Conservation (phyloP, 2,797 vertebrate genomes). For the Amniataba percoides region DNA sequence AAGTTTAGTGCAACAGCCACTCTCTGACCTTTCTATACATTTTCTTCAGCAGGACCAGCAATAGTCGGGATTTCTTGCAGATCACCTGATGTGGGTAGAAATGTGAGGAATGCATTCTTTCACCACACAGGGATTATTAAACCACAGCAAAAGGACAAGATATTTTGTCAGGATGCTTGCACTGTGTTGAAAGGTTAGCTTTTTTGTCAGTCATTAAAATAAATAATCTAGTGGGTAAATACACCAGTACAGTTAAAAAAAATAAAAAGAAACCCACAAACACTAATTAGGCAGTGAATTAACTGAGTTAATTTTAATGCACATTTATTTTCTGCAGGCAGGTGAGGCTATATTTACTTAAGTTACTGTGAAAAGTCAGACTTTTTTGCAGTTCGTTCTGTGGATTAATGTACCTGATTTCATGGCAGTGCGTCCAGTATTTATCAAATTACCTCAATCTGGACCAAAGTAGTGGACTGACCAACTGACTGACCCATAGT, state of each 20-base stretch:
- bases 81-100: not conserved
- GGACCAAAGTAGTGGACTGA: not conserved
- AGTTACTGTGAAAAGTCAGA: not conserved
- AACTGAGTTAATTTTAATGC: not conserved
- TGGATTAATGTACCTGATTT: not conserved
- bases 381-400: not conserved
- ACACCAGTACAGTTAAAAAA: no score
- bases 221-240: no score
- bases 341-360: not conserved
- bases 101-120: slow-evolving; percentile 1
- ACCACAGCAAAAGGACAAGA: not conserved
- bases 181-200: not conserved
- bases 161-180: not conserved
- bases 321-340: no score
- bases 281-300: not conserved
- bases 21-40: slow-evolving; percentile 48
- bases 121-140: not conserved
- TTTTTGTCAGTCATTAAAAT: not conserved
- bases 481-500: not conserved
- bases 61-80: not conserved
- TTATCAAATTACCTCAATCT: not conserved
- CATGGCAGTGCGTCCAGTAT: not conserved
- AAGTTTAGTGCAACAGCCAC: slow-evolving; percentile 30
- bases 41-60: slow-evolving; percentile 5
- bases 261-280: no score